Percentiles rank a stretch among this genome's conserved stretches.
phyloP scores from a whole-genome alignment of 2,113 vertebrate genomes.

The Hippocampus guttulatus region DNA sequence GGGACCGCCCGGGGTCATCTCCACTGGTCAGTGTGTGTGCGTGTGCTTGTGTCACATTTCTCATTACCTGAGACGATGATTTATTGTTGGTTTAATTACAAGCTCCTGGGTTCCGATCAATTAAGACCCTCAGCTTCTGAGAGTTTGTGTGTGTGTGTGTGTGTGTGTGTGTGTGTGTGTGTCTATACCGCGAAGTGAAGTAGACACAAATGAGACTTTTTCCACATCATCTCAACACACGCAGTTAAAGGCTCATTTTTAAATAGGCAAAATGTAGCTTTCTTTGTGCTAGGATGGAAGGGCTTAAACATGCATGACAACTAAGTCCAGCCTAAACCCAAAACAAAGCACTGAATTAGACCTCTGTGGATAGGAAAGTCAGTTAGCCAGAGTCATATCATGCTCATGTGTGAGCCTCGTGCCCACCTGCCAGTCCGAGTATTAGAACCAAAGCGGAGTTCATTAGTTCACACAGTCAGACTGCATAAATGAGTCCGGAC shows the following conservation, averaged over 20 bases:
- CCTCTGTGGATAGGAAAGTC: neutral
- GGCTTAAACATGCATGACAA: neutral
- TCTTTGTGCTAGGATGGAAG: neutral
- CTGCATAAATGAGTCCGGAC: neutral
- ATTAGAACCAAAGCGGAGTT: neutral
- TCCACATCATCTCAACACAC: too few species aligned
- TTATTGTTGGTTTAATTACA: slow-evolving; percentile 64
- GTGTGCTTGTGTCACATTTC: slow-evolving; percentile 55
- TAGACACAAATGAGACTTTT: slow-evolving; percentile 21
- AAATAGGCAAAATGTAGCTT: neutral
- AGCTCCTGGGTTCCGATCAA: slow-evolving; percentile 48
- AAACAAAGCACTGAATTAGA: neutral
- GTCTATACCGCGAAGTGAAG: slow-evolving; percentile 40
- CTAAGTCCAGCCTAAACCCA: neutral
- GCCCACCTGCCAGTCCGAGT: slow-evolving; percentile 3
- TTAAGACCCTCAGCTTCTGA: slow-evolving; percentile 30
- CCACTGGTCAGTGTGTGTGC: slow-evolving; percentile 17
- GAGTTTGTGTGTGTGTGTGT: slow-evolving; percentile 30
- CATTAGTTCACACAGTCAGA: slow-evolving; percentile 4
- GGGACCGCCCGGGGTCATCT: slow-evolving; percentile 53
- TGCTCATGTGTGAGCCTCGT: neutral
- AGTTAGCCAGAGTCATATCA: neutral
- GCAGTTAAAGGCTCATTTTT: too few species aligned
- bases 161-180: slow-evolving; percentile 5
- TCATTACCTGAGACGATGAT: slow-evolving; percentile 67